Evolutionary conservation across 2,113 vertebrate species (phyloP).

Genomic region (Hemiprocne comata): DNA sequence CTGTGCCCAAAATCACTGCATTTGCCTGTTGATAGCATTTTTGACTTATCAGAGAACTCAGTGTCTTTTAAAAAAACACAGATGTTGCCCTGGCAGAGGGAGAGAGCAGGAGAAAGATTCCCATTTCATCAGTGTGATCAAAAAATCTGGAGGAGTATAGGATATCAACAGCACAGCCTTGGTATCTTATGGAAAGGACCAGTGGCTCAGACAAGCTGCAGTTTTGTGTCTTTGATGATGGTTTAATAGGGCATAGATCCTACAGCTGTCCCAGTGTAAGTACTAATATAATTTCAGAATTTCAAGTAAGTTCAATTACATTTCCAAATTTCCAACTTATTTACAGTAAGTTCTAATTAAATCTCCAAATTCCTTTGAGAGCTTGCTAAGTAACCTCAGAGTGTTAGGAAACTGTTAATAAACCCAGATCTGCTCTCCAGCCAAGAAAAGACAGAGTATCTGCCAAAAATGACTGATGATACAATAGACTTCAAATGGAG

Average conservation of each 20-base stretch:
- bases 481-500: neutral
- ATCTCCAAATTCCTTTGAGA: neutral
- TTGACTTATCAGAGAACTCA: neutral
- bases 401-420: neutral
- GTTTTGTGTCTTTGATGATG: neutral
- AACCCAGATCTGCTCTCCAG: neutral
- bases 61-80: neutral
- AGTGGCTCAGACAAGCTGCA: neutral
- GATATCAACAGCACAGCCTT: neutral
- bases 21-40: neutral
- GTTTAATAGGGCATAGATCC: neutral
- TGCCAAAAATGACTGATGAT: neutral
- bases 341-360: neutral
- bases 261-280: neutral
- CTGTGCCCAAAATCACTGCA: accelerated
- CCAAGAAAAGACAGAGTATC: neutral
- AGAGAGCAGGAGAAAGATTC: neutral
- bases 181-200: neutral
- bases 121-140: neutral
- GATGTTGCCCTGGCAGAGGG: neutral
- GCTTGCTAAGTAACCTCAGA: neutral
- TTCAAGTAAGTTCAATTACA: neutral
- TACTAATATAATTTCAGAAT: neutral
- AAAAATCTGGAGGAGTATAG: neutral
- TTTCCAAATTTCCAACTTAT: neutral